Evolutionary conservation across 1,140 invertebrate genomes (phyloP).

Genomic region (Cherax destructor): DNA sequence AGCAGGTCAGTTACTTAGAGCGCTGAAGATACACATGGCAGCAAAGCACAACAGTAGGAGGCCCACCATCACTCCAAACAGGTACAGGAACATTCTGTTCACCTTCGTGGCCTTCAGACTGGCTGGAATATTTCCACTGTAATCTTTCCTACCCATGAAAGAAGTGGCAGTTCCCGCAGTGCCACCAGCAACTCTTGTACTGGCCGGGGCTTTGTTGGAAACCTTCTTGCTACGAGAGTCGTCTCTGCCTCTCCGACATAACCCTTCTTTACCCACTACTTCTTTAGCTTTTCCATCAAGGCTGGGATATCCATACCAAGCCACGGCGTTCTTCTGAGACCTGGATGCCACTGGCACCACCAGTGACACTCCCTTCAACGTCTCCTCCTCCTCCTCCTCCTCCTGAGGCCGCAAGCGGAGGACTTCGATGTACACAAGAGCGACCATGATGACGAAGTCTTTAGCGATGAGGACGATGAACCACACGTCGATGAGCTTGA

Average conservation of each 20-base stretch:
- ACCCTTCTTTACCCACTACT: background rate
- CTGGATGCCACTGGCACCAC: background rate
- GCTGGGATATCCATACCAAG: background rate
- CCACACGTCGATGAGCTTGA: slow-evolving; percentile 68
- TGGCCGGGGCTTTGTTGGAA: no score
- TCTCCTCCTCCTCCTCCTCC: background rate
- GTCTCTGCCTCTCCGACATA: no score
- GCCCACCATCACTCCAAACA: background rate
- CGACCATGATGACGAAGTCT: slow-evolving; percentile 58
- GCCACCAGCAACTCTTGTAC: background rate
- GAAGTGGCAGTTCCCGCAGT: no score
- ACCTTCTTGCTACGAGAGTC: no score
- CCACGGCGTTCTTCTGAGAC: background rate
- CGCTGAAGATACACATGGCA: slow-evolving; percentile 14
- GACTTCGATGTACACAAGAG: slow-evolving; percentile 39
- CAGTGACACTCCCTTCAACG: background rate
- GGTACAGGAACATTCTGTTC: background rate
- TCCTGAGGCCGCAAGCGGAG: background rate
- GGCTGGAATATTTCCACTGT: background rate
- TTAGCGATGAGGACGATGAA: slow-evolving; percentile 54
- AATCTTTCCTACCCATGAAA: background rate
- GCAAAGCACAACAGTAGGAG: background rate
- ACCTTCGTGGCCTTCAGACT: background rate
- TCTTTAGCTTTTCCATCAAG: background rate
- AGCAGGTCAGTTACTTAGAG: no score